Percentiles rank a stretch among this genome's conserved stretches.
phyloP scores from a whole-genome alignment of 2,113 vertebrate species.

The Sinocyclocheilus anshuiensis region DNA sequence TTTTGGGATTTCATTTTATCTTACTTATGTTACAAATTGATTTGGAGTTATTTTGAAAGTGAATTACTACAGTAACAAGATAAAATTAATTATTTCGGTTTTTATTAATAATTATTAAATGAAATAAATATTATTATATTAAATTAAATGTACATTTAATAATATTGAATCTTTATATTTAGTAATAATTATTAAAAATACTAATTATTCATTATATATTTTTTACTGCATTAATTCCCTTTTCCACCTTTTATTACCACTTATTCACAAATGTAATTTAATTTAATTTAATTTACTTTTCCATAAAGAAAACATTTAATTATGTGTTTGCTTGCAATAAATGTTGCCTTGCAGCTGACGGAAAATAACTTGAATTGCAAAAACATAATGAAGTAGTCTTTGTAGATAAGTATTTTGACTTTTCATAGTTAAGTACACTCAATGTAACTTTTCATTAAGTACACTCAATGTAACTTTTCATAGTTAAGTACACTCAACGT shows the following conservation, averaged over 20 bases:
- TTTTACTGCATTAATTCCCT: too few species aligned
- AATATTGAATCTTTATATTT: too few species aligned
- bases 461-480: neutral
- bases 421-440: neutral
- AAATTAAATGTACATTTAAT: too few species aligned
- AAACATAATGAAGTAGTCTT: neutral
- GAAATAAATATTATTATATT: too few species aligned
- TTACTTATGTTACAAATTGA: neutral
- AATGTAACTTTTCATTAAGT: neutral
- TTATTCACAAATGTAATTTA: too few species aligned
- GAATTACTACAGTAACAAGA: neutral
- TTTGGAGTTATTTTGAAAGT: neutral
- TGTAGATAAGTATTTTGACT: too few species aligned
- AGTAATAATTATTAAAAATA: too few species aligned
- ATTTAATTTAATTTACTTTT: neutral
- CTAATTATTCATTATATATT: too few species aligned
- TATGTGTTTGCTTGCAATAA: neutral
- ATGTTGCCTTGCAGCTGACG: neutral
- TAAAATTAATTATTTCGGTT: too few species aligned
- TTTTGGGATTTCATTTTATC: neutral
- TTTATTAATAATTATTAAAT: too few species aligned
- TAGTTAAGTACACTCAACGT: neutral
- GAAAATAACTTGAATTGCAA: too few species aligned
- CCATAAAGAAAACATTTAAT: neutral
- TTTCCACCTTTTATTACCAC: too few species aligned